Conservation (phyloP, 2,113 vertebrate genomes). For the Chaetodon trifascialis region DNA sequence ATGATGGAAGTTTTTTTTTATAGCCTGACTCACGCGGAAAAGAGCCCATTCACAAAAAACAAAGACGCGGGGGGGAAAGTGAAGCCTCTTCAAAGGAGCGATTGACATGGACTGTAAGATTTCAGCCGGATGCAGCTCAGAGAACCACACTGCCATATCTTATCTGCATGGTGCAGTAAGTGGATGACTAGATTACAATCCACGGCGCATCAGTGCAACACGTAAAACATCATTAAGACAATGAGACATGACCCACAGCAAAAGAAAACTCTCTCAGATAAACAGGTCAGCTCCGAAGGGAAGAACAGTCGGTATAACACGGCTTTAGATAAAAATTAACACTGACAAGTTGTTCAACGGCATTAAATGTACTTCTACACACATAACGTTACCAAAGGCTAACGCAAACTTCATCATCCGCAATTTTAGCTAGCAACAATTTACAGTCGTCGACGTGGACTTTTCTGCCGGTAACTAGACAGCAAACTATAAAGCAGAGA, state of each 20-base stretch:
- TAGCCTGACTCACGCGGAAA: neutral
- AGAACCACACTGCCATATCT: neutral
- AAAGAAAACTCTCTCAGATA: no score
- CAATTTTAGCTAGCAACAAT: neutral
- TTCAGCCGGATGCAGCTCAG: neutral
- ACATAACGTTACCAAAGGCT: no score
- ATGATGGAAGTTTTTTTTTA: conserved; percentile 20
- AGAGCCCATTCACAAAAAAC: conserved; percentile 4
- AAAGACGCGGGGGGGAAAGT: neutral
- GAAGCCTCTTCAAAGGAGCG: neutral
- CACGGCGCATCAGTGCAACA: neutral
- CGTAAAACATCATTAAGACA: neutral
- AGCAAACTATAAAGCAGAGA: neutral
- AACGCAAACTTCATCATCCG: neutral
- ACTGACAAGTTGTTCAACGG: neutral
- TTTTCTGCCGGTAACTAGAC: neutral
- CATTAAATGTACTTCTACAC: neutral
- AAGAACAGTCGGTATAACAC: neutral
- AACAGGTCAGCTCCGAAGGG: neutral
- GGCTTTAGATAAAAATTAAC: neutral
- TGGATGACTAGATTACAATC: no score
- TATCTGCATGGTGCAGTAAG: neutral
- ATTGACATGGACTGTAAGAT: neutral
- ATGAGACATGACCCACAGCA: neutral
- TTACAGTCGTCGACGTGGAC: neutral